Base-by-base conservation (phyloP, 2,888 invertebrate genomes). In the Drosophila neutralis region DNA sequence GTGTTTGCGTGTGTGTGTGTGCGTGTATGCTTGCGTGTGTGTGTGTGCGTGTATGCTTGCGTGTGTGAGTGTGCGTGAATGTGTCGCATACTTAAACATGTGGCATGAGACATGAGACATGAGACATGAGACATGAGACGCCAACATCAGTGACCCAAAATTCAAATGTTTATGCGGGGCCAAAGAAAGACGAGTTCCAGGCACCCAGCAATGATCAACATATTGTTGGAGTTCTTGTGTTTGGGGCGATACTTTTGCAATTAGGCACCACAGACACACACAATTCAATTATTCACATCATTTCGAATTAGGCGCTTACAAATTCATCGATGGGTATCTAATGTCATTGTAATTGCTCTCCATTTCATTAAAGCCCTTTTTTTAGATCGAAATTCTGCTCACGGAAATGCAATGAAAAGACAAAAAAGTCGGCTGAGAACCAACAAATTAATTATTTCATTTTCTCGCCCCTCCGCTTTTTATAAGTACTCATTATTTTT, bases 121-220 rank as follows among this genome's bases (percentile, higher is more conserved):
- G 18, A 38, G n/a, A 56, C 80, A n/a, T n/a, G n/a, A n/a, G n/a
- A n/a, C n/a, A n/a, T n/a, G n/a, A n/a, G n/a, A n/a, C n/a, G 66
- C 48, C 80, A 62, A 79, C 82, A 73, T 84, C 76, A 80, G 71
- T 85, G 85, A 87, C 85, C 87, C 87, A 85, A 85, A 87, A 85
- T 85, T 87, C 85, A 87, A 85, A 85, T 85, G 61, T 63, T 75
- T 71, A 87, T 85, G 85, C 85, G 85, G 85, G 85, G 52, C 76
- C 53, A 73, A 73, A 78, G 70, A 57, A 72, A 78, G 60, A 71
- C 58, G 57, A 49, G 74, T 29, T 52, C 42, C n/a, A n/a, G n/a
- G n/a, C n/a, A 35, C 42, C 40, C 29, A 27, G 27, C 57, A 53
- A 4, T n/a, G 27, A 40, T 53, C 63, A 74, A 53, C 65, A 70